A percentile compares a stretch with the other conserved stretches of the same genome.
Evolutionary conservation across 2,888 invertebrate species (phyloP).

Genomic region (Diplazon laetatorius): DNA sequence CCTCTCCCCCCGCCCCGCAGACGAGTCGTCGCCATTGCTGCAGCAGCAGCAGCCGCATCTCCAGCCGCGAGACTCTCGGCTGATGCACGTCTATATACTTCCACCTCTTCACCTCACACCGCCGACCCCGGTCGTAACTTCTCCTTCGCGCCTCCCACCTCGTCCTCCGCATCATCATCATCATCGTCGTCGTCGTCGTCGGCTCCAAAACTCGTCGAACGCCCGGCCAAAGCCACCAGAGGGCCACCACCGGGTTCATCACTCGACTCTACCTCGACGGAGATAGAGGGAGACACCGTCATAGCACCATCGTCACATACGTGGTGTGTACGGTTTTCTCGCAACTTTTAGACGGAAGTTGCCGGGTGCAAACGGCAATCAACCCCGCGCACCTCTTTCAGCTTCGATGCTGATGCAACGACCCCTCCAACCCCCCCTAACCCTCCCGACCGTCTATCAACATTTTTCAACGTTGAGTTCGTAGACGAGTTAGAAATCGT

Average conservation of each 20-base stretch:
- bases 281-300: too few relatives aligned
- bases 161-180: constrained; percentile 9
- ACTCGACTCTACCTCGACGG: too few relatives aligned
- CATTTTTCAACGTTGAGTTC: not conserved
- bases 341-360: constrained; percentile 24
- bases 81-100: constrained; percentile 32
- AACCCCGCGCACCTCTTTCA: constrained; percentile 27
- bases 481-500: not conserved
- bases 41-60: constrained; percentile 25
- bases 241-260: too few relatives aligned
- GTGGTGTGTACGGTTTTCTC: too few relatives aligned
- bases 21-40: constrained; percentile 8
- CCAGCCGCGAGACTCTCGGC: constrained; percentile 30
- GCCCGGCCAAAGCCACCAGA: too few relatives aligned
- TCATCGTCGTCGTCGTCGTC: too few relatives aligned
- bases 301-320: too few relatives aligned
- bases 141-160: constrained; percentile 20
- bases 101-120: constrained; percentile 33
- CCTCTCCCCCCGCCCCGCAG: not conserved
- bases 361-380: constrained; percentile 37
- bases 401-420: constrained; percentile 22
- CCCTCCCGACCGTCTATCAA: constrained; percentile 33
- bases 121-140: constrained; percentile 3
- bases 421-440: too few relatives aligned
- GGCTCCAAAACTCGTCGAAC: constrained; percentile 10